Evolutionary conservation across 2,797 vertebrate genomes (phyloP), one percentile per base, ranked within the genome.

Genomic region (Acridotheres tristis): DNA sequence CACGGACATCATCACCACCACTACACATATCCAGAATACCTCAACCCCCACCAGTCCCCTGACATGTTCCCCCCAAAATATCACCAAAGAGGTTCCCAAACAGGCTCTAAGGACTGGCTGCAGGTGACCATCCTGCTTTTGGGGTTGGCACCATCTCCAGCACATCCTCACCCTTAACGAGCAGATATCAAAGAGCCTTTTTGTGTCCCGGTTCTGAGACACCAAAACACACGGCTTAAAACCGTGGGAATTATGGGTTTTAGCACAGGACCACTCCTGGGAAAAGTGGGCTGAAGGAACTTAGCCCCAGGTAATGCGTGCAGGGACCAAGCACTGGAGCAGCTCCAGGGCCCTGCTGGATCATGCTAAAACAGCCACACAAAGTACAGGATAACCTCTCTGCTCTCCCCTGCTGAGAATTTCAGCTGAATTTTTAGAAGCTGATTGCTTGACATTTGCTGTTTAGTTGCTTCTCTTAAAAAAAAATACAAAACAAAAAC

Each of bases 141-240:
- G n/a, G 27, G 11, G 20, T 14, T 13, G 30, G 38, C 3, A 2
- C 15, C 1, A 1, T 17, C 63, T 53, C 40, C 67, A 68, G 26
- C 13, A 1, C 36, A 54, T 38, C 61, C 45, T n/a, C 7, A 6
- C 11, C 0, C 0, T 15, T 12, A n/a, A 32, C 1, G 5, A 34
- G 22, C 16, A 21, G 43, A 20, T 43, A 16, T 5, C 26, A n/a
- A 43, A 62, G 30, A 55, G 40, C 16, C 2, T 42, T 16, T 42
- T 42, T 40, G 15, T 2, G 0, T 22, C 47, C 19, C 71, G n/a
- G 15, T 51, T 58, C 65, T 20, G 32, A 72, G 21, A 45, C 47
- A 42, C 23, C 21, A 1, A 69, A 71, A 47, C 12, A 27, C 1
- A 8, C 1, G 23, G 40, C 30, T 66, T 63, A 71, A 88, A 91